These are phyloP conservation scores for Oligia strigilis DNA, from an alignment of 2,888 invertebrate genomes.

Conservation along the genomic window DNA sequence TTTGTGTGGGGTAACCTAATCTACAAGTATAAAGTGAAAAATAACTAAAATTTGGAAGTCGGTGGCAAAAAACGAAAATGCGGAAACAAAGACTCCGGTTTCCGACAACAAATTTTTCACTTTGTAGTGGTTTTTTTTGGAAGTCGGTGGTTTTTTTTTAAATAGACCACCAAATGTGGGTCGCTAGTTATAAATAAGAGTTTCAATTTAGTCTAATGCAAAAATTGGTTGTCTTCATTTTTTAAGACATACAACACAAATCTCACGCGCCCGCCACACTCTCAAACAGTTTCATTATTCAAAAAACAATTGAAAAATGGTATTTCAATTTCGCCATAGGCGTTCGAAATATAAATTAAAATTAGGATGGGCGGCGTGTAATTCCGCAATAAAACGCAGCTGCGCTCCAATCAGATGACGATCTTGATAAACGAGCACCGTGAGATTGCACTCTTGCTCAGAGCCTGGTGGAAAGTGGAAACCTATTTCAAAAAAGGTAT, in stretches of 20 bases:
- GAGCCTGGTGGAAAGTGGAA: conserved; percentile 56
- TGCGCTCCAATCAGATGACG: conserved; percentile 88
- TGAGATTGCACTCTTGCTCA: conserved; percentile 87
- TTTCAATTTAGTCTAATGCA: not conserved
- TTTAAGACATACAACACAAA: not conserved
- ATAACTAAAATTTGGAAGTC: too few species aligned
- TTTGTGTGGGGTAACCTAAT: too few species aligned
- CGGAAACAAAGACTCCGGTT: too few species aligned
- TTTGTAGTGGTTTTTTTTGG: not conserved
- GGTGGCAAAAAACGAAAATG: too few species aligned
- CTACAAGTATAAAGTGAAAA: too few species aligned
- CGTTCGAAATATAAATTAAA: conserved; percentile 85
- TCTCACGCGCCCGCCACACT: not conserved
- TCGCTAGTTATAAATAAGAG: not conserved
- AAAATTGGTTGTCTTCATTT: not conserved
- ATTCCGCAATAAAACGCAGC: conserved; percentile 90
- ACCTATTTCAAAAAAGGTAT: conserved; percentile 19
- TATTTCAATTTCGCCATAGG: conserved; percentile 76
- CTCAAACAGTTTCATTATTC: not conserved
- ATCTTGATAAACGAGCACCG: conserved; percentile 89
- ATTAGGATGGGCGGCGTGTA: conserved; percentile 84
- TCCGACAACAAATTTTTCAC: not conserved
- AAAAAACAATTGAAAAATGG: conserved; percentile 65
- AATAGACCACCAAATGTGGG: not conserved
- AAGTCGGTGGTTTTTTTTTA: not conserved